Percentiles rank a stretch among this genome's conserved stretches.
Conservation (phyloP, 2,113 vertebrate species). For the Sturnus vulgaris region DNA sequence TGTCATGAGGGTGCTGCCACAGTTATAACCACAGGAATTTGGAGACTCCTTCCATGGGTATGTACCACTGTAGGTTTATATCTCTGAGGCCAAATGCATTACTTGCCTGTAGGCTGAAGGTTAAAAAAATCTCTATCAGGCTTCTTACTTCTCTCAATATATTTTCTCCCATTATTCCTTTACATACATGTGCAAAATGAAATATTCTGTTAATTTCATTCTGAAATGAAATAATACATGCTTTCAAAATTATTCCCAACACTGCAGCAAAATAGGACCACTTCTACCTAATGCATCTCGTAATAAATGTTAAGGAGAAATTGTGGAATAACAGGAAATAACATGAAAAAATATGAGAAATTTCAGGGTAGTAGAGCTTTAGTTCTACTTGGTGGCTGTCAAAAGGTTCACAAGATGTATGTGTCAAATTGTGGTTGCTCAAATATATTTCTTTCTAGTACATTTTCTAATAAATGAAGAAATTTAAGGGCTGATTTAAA, state of each 20-base stretch:
- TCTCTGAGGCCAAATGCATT: neutral
- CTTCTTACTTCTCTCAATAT: neutral
- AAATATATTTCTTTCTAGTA: neutral
- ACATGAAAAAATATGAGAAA: neutral
- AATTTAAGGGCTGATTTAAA: neutral
- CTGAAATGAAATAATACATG: neutral
- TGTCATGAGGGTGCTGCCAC: neutral
- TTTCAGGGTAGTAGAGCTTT: neutral
- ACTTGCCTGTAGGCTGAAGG: neutral
- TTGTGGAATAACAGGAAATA: neutral
- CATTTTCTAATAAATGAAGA: neutral
- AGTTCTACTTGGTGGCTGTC: neutral
- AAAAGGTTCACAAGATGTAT: neutral
- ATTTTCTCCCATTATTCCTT: neutral
- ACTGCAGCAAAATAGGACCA: neutral
- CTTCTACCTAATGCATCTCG: neutral
- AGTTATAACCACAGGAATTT: neutral
- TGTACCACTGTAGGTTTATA: accelerated
- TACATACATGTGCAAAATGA: neutral
- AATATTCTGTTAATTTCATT: neutral
- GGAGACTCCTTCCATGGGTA: neutral
- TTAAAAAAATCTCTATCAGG: neutral
- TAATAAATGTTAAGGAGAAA: neutral
- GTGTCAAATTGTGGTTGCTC: neutral
- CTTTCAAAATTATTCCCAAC: neutral